A percentile compares a stretch with the other conserved stretches of the same genome.
Conservation (phyloP, 2,888 invertebrate species). For the Xestia c-nigrum region DNA sequence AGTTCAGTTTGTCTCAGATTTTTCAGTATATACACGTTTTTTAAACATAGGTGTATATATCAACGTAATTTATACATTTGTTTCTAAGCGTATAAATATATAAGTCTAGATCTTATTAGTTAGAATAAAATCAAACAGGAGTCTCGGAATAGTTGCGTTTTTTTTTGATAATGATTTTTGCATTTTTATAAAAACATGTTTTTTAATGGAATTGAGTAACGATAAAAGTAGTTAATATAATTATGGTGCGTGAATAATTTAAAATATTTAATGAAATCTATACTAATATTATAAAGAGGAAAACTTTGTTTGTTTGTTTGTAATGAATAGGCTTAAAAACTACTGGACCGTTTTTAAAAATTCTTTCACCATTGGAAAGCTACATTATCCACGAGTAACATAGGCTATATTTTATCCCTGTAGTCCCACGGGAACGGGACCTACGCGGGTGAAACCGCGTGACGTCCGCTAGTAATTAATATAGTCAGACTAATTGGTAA, state of each 20-base stretch:
- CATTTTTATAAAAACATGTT: constrained; percentile 5
- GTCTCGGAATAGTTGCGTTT: constrained; percentile 14
- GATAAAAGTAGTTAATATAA: constrained; percentile 11
- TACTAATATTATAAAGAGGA: no score
- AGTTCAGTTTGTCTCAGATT: not conserved
- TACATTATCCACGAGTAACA: no score
- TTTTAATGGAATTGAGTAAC: constrained; percentile 49
- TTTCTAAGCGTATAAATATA: not conserved
- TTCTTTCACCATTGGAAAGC: no score
- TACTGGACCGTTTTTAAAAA: no score
- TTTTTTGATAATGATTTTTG: not conserved
- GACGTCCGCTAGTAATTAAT: no score
- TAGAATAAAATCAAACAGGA: constrained; percentile 18
- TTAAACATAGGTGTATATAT: not conserved
- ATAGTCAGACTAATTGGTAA: not conserved
- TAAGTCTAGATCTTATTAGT: constrained; percentile 13
- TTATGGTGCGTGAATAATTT: constrained; percentile 31
- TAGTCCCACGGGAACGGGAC: no score
- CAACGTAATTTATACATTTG: constrained; percentile 10
- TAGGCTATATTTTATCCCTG: no score
- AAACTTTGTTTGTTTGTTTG: no score
- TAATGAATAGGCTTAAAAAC: no score
- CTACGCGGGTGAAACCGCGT: no score
- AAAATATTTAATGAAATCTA: not conserved
- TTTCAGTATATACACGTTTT: not conserved